Base-by-base conservation (phyloP, 92 coral and sea anemone species). In the Epizoanthus ramosus region DNA sequence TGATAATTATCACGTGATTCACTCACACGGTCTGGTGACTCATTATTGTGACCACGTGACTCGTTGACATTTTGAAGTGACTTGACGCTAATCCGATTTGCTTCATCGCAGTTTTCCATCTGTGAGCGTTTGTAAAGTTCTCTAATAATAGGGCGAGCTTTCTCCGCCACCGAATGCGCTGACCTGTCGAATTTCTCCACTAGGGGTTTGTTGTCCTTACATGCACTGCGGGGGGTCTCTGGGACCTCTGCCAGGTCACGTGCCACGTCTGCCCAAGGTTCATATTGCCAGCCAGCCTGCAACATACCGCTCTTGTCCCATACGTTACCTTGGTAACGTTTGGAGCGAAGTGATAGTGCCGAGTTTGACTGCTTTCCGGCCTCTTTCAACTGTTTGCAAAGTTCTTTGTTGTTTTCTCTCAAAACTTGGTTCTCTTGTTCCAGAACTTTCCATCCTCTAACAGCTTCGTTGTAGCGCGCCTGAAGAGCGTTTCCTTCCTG, bases 391-490 rank as follows among this genome's bases (percentile, higher is more conserved):
- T 77, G 82, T 43, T 61, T 77, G 50, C 82, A 77, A 39, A 77
- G 18, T 15, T 77, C 82, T 41, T 21, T 77, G 50, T 63, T 77
- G 57, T 63, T 77, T 19, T 69, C 71, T n/a, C 71, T 61, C 39
- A 77, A 22, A 21, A 61, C 64, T 77, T 43, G 39, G 57, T 77
- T 77, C 82, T 77, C 82, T 35, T 61, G 82, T 59, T 77, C 70
- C 25, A 77, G 58, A 14, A 23, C 71, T 77, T 61, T 77, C 58
- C 43, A 63, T 6, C 82, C 82, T 43, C 24, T 37, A 3, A 77
- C 39, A 37, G 71, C 71, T 61, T 77, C 82, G 82, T 77, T 77
- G 15, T 77, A 63, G 28, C 71, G 71, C 35, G 70, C 58, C 61
- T 77, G 58, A 10, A 77, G 47, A 10, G 71, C 18, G 19, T 43